Evolutionary conservation across 1,140 invertebrate species (phyloP), one percentile per base, ranked within the genome.

Genomic region (Saccostrea glomerata): DNA sequence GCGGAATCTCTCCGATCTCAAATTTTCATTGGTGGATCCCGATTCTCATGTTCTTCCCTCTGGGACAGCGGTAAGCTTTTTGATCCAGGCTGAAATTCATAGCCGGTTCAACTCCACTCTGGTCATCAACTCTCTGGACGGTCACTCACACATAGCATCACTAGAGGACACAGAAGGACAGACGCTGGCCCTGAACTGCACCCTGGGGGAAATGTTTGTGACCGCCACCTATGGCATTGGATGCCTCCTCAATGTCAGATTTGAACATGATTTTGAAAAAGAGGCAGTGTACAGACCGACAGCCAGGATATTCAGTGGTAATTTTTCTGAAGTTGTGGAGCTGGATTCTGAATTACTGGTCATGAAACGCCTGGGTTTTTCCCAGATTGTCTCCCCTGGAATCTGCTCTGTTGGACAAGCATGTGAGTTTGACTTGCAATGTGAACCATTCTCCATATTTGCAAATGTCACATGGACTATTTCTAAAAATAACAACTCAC

Each of bases 131-230:
- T 84, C 84, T 17, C 73, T 54, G 36, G 82, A 89, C 15, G 86
- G 82, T 40, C 82, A 89, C 70, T 25, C 60, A 30, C 86, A 89
- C 25, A n/a, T 15, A 20, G 86, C 85, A 1, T 58, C 60, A 11
- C 36, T 89, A 25, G 83, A 89, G 84, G 88, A 89, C 40, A 86
- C 88, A 13, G 86, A 87, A 84, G 36, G 54, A 7, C 86, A 86
- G 11, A 66, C 85, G 4, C 70, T 89, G 82, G 82, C 88, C 40
- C 36, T 89, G 25, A 56, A 87, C 30, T 87, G 77, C 66, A 73
- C 86, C 6, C 23, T 30, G 25, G 85, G 82, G 0, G 54, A 86
- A 60, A 89, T 87, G 88, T 63, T 56, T 11, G 82, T 89, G 11
- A 86, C 86, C 5, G 25, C 85, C 54, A 85, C 55, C 20, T 89